phyloP scores from a whole-genome alignment of 2,113 vertebrate genomes.

The Xenotilapia longispinis region DNA sequence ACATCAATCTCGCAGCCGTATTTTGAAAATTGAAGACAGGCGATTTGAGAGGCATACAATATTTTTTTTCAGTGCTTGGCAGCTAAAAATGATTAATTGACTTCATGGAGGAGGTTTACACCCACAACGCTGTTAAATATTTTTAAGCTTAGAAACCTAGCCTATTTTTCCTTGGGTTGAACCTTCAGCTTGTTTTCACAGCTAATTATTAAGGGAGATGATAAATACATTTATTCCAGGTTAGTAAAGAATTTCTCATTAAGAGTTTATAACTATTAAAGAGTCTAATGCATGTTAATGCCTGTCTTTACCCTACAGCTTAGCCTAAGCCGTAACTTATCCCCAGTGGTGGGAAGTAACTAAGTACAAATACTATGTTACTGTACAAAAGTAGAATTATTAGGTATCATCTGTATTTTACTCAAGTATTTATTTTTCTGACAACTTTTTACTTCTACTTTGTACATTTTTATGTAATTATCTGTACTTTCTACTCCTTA shows the following conservation, averaged over 20 bases:
- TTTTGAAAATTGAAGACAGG: neutral
- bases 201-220: neutral
- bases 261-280: neutral
- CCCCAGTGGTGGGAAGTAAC: neutral
- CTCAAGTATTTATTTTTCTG: neutral
- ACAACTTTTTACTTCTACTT: neutral
- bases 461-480: neutral
- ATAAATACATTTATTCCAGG: neutral
- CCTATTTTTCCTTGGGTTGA: fast-evolving
- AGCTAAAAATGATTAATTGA: neutral
- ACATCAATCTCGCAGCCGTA: neutral
- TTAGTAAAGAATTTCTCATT: neutral
- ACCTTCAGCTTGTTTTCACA: neutral
- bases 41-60: neutral
- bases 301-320: neutral
- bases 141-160: neutral
- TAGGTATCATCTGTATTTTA: neutral
- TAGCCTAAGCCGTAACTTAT: neutral
- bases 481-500: fast-evolving
- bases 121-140: fast-evolving
- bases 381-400: neutral
- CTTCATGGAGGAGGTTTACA: neutral
- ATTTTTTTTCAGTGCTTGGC: neutral
- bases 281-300: neutral
- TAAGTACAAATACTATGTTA: fast-evolving